Evolutionary conservation across 2,797 vertebrate species (phyloP).

Genomic region (Pseudochaenichthys georgianus): DNA sequence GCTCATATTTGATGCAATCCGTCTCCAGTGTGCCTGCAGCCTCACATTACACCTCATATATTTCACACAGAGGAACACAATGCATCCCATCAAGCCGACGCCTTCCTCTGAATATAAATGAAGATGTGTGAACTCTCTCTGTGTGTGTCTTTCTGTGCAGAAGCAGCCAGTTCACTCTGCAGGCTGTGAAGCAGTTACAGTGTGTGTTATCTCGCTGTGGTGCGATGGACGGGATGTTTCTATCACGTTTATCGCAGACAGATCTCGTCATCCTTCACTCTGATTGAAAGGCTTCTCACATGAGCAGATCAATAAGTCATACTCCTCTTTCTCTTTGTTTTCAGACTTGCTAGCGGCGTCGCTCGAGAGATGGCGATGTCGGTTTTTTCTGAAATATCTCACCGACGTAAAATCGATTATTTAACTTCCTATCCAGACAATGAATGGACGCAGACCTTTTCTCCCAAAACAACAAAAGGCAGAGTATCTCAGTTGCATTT

Average conservation of each 20-base stretch:
- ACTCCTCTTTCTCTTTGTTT: background rate
- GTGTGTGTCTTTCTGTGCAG: background rate
- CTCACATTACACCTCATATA: background rate
- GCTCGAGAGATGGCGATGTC: no score
- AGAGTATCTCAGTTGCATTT: no score
- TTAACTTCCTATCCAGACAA: background rate
- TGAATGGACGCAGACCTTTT: background rate
- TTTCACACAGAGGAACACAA: background rate
- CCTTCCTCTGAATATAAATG: constrained; percentile 37
- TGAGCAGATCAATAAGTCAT: constrained; percentile 5
- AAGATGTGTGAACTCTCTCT: background rate
- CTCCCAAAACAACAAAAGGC: no score
- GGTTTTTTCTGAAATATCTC: background rate
- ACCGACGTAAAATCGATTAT: background rate
- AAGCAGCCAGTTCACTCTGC: background rate
- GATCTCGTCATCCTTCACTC: constrained; percentile 23
- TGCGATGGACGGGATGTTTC: background rate
- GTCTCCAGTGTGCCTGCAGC: constrained; percentile 8
- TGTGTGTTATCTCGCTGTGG: background rate
- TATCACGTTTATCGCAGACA: constrained; percentile 34
- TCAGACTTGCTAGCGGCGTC: background rate
- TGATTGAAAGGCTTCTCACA: constrained; percentile 21
- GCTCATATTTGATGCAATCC: background rate
- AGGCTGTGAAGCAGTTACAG: background rate
- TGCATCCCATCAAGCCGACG: background rate